Base-by-base conservation (phyloP, 1,140 invertebrate genomes). In the Campodea augens region DNA sequence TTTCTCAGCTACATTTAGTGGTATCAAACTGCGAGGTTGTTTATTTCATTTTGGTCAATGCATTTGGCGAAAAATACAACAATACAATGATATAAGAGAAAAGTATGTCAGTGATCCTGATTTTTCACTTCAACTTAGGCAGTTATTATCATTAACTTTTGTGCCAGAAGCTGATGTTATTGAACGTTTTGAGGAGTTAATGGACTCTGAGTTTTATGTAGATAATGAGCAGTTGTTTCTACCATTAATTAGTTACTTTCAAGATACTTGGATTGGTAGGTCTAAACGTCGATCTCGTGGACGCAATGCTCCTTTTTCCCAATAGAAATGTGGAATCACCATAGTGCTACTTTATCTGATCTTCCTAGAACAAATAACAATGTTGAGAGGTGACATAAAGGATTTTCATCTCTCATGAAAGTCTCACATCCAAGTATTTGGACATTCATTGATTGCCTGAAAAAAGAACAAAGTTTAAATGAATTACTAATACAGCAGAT, bases 21-120 rank as follows among this genome's bases (percentile, higher is more conserved):
- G n/a, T n/a, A n/a, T n/a, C n/a, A n/a, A n/a, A n/a, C n/a, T n/a
- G n/a, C n/a, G n/a, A n/a, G n/a, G n/a, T n/a, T n/a, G n/a, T n/a
- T n/a, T n/a, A 5, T 43, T 43, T 43, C 19, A 43, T 43, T 43
- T 43, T 37, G 12, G 18, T 10, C 41, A 43, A 29, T 43, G 41
- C 19, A 43, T 43, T 37, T 43, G 41, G 41, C 41, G 23, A 7
- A 43, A 27, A 24, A 43, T 43, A 36, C 41, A 43, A 43, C 7
- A 43, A n/a, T 7, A 27, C 12, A 7, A 7, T 7, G 5, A 43
- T 24, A 7, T 43, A 5, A 12, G 7, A 7, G 13, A 43, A 10
- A 10, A 5, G 10, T 43, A 43, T 19, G 21, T 13, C 21, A 23
- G 29, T 12, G 15, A 32, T n/a, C 7, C 41, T 7, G 25, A 27